Conservation (phyloP, 2,888 invertebrate species). For the Oscheius myriophilus region DNA sequence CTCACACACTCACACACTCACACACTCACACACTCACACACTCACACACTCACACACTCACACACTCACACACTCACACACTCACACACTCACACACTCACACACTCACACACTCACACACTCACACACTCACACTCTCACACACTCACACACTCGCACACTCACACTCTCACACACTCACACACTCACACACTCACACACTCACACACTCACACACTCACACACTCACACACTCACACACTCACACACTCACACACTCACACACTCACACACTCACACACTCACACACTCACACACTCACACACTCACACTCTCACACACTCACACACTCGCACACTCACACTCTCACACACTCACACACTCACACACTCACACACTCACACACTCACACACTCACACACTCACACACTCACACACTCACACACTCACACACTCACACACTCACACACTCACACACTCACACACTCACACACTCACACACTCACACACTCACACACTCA, state of each 20-base stretch:
- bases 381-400: not conserved
- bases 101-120: not conserved
- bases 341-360: not conserved
- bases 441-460: not conserved
- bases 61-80: not conserved
- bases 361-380: not conserved
- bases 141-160: too few relatives aligned
- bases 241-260: conserved; percentile 4
- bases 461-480: not conserved
- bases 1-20: not conserved
- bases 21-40: not conserved
- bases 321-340: too few relatives aligned
- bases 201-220: conserved; percentile 4
- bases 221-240: not conserved
- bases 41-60: not conserved
- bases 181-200: not conserved
- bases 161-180: too few relatives aligned
- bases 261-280: not conserved
- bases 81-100: not conserved
- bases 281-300: conserved; percentile 4
- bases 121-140: not conserved
- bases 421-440: not conserved
- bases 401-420: not conserved
- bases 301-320: not conserved
- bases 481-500: not conserved